These are phyloP conservation scores for Antheraea assamensis DNA, from an alignment of 2,888 invertebrate species.

Conservation along the genomic window DNA sequence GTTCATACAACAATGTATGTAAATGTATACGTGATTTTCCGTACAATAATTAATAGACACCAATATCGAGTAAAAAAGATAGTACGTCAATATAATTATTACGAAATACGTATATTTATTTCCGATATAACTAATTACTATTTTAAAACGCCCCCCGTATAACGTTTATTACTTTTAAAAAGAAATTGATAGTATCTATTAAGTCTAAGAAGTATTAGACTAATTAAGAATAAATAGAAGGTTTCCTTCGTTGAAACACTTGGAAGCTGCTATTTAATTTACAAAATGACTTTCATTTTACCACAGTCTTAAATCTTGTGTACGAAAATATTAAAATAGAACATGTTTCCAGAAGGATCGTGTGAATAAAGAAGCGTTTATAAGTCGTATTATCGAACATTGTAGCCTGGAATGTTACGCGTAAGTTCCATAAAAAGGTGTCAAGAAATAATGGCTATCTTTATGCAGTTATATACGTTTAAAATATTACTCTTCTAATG, in stretches of 20 bases:
- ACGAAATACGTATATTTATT: neutral
- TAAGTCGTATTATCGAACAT: neutral
- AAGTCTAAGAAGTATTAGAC: neutral
- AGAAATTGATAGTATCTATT: no score
- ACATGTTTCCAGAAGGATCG: neutral
- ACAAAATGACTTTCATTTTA: neutral
- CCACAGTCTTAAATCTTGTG: neutral
- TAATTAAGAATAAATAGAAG: neutral
- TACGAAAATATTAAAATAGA: neutral
- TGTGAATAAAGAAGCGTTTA: neutral
- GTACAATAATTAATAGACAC: neutral
- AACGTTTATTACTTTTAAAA: neutral
- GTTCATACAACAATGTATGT: no score
- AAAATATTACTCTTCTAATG: neutral
- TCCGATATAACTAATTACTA: neutral
- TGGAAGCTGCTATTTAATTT: neutral
- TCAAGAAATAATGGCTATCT: neutral
- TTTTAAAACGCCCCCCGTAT: neutral
- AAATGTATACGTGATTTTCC: no score
- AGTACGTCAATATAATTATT: no score
- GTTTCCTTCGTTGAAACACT: neutral
- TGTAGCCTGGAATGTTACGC: neutral
- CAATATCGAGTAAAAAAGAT: no score
- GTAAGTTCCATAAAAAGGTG: neutral
- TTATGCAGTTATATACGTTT: neutral